These are phyloP conservation scores for Rotaria macrura DNA, from an alignment of 2,888 invertebrate genomes.

Conservation along the genomic window DNA sequence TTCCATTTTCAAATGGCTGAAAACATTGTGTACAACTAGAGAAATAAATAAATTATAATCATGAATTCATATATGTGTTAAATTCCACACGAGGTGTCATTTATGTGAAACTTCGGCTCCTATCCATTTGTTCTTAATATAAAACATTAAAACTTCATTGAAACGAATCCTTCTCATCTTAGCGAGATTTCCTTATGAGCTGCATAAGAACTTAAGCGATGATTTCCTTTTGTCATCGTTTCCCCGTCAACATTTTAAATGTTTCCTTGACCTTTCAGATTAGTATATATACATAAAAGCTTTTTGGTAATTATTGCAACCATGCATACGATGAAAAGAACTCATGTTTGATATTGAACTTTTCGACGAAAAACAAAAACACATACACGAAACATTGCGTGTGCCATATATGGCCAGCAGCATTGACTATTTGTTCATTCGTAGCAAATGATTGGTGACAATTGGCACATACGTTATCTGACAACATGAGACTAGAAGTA, in stretches of 20 bases:
- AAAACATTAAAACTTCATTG: too few relatives aligned
- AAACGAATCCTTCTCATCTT: too few relatives aligned
- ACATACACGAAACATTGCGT: conserved; percentile 91
- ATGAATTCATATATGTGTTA: too few relatives aligned
- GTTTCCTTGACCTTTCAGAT: not conserved
- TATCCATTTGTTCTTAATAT: too few relatives aligned
- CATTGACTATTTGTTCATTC: conserved; percentile 95
- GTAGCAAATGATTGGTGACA: conserved; percentile 90
- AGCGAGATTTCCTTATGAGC: too few relatives aligned
- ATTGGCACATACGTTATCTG: conserved; percentile 61
- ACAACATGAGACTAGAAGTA: not conserved
- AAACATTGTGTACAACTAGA: conserved; percentile 90
- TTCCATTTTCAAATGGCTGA: conserved; percentile 87
- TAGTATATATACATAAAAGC: not conserved
- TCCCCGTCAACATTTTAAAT: too few relatives aligned
- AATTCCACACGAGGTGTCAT: too few relatives aligned
- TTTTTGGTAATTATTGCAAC: not conserved
- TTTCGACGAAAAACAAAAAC: not conserved
- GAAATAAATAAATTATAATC: not conserved
- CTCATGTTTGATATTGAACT: too few relatives aligned
- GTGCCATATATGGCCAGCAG: conserved; percentile 95
- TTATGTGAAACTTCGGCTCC: too few relatives aligned
- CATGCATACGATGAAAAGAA: not conserved
- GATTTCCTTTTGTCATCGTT: too few relatives aligned
- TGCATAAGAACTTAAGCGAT: too few relatives aligned